Evolutionary conservation across 2,113 vertebrate species (phyloP).

Genomic region (Rhabdornis inornatus): DNA sequence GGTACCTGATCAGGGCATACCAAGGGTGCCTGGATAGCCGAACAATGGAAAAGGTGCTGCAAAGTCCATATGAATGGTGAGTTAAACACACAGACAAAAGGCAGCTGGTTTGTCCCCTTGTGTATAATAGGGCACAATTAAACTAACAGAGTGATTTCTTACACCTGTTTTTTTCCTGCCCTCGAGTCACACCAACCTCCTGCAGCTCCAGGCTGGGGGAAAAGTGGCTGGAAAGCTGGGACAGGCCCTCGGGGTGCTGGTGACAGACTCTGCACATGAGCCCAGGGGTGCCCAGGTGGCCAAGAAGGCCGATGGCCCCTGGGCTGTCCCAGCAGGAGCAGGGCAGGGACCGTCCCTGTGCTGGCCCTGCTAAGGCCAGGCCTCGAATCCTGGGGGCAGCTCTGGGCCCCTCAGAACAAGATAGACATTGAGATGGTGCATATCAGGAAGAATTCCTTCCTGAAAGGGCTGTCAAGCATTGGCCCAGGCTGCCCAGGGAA

Average conservation of each 20-base stretch:
- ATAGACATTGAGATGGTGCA: neutral
- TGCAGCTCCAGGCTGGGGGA: neutral
- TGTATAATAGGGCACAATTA: neutral
- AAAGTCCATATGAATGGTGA: neutral
- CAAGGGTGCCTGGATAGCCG: neutral
- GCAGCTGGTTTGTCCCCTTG: neutral
- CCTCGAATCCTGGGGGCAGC: fast-evolving
- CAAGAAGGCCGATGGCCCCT: neutral
- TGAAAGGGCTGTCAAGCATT: neutral
- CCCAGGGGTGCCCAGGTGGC: neutral
- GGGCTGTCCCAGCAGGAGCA: neutral
- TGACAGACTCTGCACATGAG: neutral
- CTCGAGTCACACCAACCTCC: neutral
- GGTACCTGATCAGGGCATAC: neutral
- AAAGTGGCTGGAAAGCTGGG: neutral
- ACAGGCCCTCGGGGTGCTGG: neutral
- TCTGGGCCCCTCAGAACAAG: neutral
- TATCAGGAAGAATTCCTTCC: neutral
- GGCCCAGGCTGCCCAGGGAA: neutral
- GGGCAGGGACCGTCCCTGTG: neutral
- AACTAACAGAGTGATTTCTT: neutral
- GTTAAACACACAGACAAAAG: neutral
- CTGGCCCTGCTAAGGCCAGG: neutral
- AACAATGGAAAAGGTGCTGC: neutral
- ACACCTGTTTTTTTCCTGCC: neutral